Evolutionary conservation across 2,113 vertebrate genomes (phyloP).

Genomic region (Phainopepla nitens): DNA sequence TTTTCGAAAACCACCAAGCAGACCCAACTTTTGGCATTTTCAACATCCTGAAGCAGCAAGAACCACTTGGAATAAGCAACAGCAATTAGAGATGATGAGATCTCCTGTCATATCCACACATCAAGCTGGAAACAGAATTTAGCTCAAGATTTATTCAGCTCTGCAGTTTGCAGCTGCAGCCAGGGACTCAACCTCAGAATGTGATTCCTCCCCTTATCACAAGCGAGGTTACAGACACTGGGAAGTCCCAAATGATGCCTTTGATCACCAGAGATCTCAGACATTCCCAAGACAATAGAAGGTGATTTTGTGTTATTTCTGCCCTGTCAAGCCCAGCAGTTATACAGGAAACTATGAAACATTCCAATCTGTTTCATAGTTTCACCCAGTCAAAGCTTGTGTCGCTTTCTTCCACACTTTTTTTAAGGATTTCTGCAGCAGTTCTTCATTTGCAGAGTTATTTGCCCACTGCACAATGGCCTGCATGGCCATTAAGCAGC

Average conservation of each 20-base stretch:
- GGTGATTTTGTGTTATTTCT: background rate
- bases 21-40: background rate
- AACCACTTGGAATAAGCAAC: background rate
- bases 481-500: background rate
- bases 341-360: background rate
- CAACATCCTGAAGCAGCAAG: background rate
- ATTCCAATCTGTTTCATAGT: background rate
- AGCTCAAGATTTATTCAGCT: background rate
- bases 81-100: background rate
- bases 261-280: background rate
- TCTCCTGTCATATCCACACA: background rate
- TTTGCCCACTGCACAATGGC: background rate
- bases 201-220: background rate
- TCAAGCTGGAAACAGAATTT: background rate
- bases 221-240: background rate
- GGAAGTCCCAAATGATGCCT: background rate
- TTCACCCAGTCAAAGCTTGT: background rate
- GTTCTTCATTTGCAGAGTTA: background rate
- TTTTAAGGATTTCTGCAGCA: background rate
- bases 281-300: background rate
- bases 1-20: background rate
- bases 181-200: background rate
- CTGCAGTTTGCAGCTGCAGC: background rate
- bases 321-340: background rate
- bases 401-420: accelerated